Evolutionary conservation across 2,888 invertebrate species (phyloP), one percentile per base, ranked within the genome.

Genomic region (Nasonovia ribisnigri): DNA sequence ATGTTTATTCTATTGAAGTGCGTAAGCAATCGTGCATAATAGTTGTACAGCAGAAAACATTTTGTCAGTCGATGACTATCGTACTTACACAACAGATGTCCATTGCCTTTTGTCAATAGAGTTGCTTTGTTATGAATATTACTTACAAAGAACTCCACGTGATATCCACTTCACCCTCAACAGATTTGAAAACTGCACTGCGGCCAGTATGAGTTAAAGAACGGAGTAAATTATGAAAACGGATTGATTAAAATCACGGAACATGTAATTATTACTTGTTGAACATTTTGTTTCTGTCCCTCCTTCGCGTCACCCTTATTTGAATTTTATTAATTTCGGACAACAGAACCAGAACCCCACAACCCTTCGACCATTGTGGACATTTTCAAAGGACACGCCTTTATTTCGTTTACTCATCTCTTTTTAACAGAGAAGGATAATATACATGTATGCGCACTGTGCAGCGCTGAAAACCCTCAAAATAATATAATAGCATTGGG

Each of bases 191-290:
- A 90, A 90, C 36, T 77, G 36, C 84, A 90, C 90, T 84, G 90
- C 93, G 57, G 89, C 88, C 84, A 29, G 29, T 20, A 16, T 36
- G 57, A 60, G 13, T 60, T 86, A 46, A 88, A 92, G 48, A 43
- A 87, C 67, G 84, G 51, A 54, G 77, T 54, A n/a, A 84, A 93
- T 67, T n/a, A 90, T 57, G 57, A 93, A 93, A 93, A 57, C 48
- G 26, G 84, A 93, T 93, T 90, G 92, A 93, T 90, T 93, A 60
- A 93, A 89, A 90, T 90, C 88, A 93, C 46, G 86, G 46, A 20
- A 36, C n/a, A 92, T 88, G 86, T 93, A 90, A 92, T 92, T 92
- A 92, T 88, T 84, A 93, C 93, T 93, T 93, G 93, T 93, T 93
- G 93, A 93, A 93, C 93, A 48, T 90, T 54, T 48, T 13, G 48